Base-by-base conservation (phyloP, 2,888 invertebrate species). In the Xanthorhoe designata region DNA sequence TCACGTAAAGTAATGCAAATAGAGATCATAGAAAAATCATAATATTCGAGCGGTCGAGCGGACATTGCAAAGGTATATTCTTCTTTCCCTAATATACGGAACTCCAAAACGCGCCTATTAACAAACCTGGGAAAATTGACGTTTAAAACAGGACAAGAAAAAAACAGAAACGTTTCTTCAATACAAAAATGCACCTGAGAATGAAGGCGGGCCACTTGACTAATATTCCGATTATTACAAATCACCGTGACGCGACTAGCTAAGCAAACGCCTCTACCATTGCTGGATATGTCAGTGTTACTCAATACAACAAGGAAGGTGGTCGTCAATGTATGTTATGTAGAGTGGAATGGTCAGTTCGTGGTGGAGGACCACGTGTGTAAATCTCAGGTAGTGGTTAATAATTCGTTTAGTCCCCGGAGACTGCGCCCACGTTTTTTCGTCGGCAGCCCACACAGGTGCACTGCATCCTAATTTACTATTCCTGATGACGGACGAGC, bases 121-220 rank as follows among this genome's bases (percentile, higher is more conserved):
- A 85, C 89, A 88, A 91, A 89, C 84, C 90, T 87, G 86, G 83
- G 86, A 90, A 89, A 89, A 86, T 85, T 88, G 84, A 89, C 87
- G 87, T 89, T 88, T 84, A 85, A 89, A 90, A 90, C 85, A 88
- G 81, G 86, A 86, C 83, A 89, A 90, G 87, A 88, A 90, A 91
- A 91, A 90, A 87, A 78, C 81, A 86, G 84, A 87, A 88, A 88
- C 85, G 90, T 86, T 89, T 84, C 89, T 87, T 88, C 88, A 87
- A 92, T 91, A 90, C 91, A 92, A 92, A 92, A 91, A 92, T 91
- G 92, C 92, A 92, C 92, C 92, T 92, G 92, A 92, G 92, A 91
- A 92, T 91, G 91, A 89, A 91, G 92, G 92, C 90, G 92, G 91
- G 85, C 89, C 87, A 90, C 91, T 91, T 91, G 86, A 91, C 91